Conservation (phyloP, 53 echinoderm and acorn worm species). For the Stichopus horrens region DNA sequence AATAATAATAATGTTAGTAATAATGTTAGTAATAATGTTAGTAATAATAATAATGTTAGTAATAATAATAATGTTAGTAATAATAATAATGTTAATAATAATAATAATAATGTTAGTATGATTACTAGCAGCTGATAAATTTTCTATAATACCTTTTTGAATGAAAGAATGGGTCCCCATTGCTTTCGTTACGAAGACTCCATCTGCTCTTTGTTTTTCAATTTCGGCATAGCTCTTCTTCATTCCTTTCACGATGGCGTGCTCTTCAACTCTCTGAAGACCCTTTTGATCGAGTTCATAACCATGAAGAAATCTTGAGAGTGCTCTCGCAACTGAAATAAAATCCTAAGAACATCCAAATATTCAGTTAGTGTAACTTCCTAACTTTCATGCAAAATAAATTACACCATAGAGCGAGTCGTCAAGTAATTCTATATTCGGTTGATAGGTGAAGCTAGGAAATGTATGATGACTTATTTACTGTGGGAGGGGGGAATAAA, state of each 20-base stretch:
- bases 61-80: too few species aligned
- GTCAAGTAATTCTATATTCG: too few species aligned
- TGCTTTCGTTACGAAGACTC: neutral
- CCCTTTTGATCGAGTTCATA: neutral
- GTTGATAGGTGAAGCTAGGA: too few species aligned
- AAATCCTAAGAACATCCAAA: neutral
- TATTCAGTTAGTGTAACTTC: too few species aligned
- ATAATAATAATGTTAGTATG: too few species aligned
- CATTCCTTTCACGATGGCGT: conserved; percentile 1
- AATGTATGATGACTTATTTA: too few species aligned
- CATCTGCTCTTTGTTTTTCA: neutral
- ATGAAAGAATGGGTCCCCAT: conserved; percentile 16
- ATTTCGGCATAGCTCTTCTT: conserved; percentile 34
- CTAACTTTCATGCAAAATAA: neutral
- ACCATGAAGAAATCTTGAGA: conserved; percentile 12
- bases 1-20: too few species aligned
- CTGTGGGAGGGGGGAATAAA: too few species aligned
- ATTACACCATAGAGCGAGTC: too few species aligned
- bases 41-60: too few species aligned
- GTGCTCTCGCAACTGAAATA: neutral
- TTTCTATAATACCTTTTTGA: conserved; percentile 6
- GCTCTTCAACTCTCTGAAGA: neutral
- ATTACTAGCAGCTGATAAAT: neutral
- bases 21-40: too few species aligned
- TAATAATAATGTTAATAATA: too few species aligned